Evolutionary conservation across 1,140 invertebrate genomes (phyloP), one percentile per base, ranked within the genome.

Genomic region (Drosophila gunungcola): DNA sequence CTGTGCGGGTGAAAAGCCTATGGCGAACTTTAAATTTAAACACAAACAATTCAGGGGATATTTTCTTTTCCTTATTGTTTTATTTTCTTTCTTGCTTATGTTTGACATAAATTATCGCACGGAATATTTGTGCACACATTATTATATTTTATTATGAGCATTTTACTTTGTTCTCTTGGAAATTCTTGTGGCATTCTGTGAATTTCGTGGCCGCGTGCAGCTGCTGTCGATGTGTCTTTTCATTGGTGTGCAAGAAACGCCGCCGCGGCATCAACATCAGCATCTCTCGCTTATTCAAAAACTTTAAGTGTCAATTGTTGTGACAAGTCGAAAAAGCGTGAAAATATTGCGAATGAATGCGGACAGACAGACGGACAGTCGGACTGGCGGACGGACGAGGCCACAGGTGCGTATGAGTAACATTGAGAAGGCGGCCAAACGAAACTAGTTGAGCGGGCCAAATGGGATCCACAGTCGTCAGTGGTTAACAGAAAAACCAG

Each of bases 221-320:
- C 83, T 86, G 83, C 83, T 82, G 84, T 86, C 83, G 83, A 86
- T 86, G 83, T 86, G 79, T 86, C 83, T 86, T 86, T 29, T 83
- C 74, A 78, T 52, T 67, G 67, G 45, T 46, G 56, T 65, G 53
- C 41, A 42, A 64, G 61, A 63, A 11, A 3, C 10, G 42, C 62
- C 46, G 49, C 62, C 46, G 49, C 62, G 36, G 60, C 77, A 69
- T 55, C 78, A 74, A 65, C 67, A 73, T 61, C 78, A 74, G 73
- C 67, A 73, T 61, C 78, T 54, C 58, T 61, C 39, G 72, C 60
- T 51, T 78, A 78, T 85, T 74, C 74, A 80, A 84, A 85, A 82
- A 88, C 81, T 79, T 77, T 45, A 86, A 88, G 83, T 88, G 83
- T 88, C 83, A 88, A 88, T 88, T 88, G 83, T 88, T 89, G 83